A percentile compares a stretch with the other conserved stretches of the same genome.
These are phyloP conservation scores for Corapipo altera DNA, from an alignment of 2,113 vertebrate species.

Conservation along the genomic window DNA sequence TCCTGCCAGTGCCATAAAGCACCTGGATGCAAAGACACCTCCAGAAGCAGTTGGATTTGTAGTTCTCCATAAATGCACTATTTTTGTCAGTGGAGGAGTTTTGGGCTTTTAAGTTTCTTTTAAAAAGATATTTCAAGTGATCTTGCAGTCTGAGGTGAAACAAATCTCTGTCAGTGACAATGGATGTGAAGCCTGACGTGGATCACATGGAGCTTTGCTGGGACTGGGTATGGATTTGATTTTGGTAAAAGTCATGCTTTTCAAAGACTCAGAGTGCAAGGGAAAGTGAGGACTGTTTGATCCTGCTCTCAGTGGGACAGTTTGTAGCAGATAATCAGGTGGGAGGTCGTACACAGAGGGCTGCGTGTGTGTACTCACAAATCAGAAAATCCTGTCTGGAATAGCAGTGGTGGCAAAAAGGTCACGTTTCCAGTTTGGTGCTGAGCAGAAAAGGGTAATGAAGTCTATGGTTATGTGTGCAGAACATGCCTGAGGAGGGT, in stretches of 20 bases:
- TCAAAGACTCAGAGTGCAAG: not conserved
- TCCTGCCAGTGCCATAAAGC: not conserved
- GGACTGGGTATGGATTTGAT: not conserved
- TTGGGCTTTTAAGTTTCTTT: not conserved
- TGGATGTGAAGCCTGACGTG: not conserved
- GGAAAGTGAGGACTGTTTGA: not conserved
- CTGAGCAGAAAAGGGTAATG: not conserved
- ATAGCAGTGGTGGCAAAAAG: not conserved
- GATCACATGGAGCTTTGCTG: not conserved
- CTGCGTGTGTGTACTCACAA: not conserved
- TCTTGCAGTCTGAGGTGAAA: not conserved
- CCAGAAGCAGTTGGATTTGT: accelerated
- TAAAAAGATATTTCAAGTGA: not conserved
- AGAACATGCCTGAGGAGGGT: accelerated
- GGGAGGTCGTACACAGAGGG: not conserved
- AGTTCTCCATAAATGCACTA: not conserved
- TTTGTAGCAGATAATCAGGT: not conserved
- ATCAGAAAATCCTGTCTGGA: not conserved
- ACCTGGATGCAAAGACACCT: not conserved
- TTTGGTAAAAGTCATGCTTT: not conserved
- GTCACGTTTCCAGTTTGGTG: not conserved
- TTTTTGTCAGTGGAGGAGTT: not conserved
- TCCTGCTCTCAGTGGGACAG: not conserved
- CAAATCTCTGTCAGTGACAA: not conserved
- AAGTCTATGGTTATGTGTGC: accelerated